A percentile compares a stretch with the other conserved stretches of the same genome.
Evolutionary conservation across 2,797 vertebrate genomes (phyloP).

Genomic region (Babyrousa celebensis): DNA sequence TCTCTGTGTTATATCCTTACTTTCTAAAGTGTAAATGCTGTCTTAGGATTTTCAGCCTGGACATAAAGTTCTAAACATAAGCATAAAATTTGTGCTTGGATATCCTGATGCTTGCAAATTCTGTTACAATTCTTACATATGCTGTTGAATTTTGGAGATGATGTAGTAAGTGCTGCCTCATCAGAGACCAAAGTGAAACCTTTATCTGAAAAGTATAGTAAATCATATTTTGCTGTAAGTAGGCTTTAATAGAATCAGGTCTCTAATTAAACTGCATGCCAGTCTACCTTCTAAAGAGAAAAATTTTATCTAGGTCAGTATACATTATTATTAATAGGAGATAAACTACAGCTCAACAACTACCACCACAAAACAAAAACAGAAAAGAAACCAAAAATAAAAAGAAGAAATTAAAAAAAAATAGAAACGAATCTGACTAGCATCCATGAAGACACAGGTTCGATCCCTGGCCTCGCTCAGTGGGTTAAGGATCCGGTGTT

Average conservation of each 20-base stretch:
- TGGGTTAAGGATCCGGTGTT: no score
- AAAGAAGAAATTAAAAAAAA: background rate
- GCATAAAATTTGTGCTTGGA: slow-evolving; percentile 67
- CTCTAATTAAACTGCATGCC: slow-evolving; percentile 72
- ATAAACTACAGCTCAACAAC: slow-evolving; percentile 43
- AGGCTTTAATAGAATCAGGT: slow-evolving; percentile 72
- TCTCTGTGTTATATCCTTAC: background rate
- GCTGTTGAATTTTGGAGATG: slow-evolving; percentile 42
- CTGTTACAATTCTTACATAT: background rate
- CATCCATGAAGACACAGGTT: no score
- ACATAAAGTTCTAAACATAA: slow-evolving; percentile 65
- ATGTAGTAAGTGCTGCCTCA: slow-evolving; percentile 70
- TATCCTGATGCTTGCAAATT: slow-evolving; percentile 67
- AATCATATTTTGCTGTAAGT: slow-evolving; percentile 78
- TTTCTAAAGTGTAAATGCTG: slow-evolving; percentile 36
- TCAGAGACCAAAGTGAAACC: slow-evolving; percentile 65
- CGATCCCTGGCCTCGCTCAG: no score
- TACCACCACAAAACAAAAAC: background rate
- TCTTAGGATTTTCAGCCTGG: slow-evolving; percentile 44
- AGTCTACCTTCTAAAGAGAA: slow-evolving; percentile 70
- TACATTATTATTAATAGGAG: slow-evolving; percentile 48
- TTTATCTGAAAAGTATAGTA: slow-evolving; percentile 78
- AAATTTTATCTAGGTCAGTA: slow-evolving; percentile 74
- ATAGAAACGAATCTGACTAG: background rate
- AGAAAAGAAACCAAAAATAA: background rate